phyloP scores from a whole-genome alignment of 2,113 vertebrate species.

The Pygoscelis antarcticus region DNA sequence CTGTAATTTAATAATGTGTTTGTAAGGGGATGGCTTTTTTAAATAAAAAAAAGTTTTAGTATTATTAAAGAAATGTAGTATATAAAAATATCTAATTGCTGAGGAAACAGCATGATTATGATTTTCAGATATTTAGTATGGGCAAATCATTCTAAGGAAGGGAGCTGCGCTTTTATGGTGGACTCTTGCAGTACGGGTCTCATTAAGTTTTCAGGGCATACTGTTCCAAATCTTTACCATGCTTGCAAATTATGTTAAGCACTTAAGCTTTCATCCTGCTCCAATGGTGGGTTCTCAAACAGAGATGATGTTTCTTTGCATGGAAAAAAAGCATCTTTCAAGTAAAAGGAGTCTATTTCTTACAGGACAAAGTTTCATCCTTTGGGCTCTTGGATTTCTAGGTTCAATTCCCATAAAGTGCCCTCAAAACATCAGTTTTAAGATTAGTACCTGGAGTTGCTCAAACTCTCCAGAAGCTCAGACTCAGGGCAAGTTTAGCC shows the following conservation, averaged over 20 bases:
- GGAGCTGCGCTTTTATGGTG: background rate
- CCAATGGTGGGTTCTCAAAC: background rate
- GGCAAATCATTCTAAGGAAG: background rate
- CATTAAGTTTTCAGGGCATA: constrained; percentile 15
- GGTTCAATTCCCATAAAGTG: background rate
- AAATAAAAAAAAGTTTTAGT: background rate
- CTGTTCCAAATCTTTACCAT: background rate
- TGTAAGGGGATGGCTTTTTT: constrained; percentile 1
- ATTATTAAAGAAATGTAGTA: constrained; percentile 51
- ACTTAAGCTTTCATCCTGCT: background rate
- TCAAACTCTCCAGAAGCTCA: background rate
- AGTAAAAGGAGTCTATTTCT: background rate
- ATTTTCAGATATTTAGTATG: constrained; percentile 26
- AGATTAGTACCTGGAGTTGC: background rate
- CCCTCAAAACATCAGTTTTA: background rate
- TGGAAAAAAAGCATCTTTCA: background rate
- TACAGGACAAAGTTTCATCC: background rate
- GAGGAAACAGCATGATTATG: constrained; percentile 33
- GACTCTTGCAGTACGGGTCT: background rate
- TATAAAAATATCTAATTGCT: constrained; percentile 52
- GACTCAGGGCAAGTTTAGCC: background rate
- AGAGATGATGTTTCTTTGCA: background rate
- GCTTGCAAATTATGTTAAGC: background rate
- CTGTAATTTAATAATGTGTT: constrained; percentile 56
- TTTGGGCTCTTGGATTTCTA: background rate